Conservation (phyloP, 1,140 invertebrate genomes). For the Megalopta genalis region DNA sequence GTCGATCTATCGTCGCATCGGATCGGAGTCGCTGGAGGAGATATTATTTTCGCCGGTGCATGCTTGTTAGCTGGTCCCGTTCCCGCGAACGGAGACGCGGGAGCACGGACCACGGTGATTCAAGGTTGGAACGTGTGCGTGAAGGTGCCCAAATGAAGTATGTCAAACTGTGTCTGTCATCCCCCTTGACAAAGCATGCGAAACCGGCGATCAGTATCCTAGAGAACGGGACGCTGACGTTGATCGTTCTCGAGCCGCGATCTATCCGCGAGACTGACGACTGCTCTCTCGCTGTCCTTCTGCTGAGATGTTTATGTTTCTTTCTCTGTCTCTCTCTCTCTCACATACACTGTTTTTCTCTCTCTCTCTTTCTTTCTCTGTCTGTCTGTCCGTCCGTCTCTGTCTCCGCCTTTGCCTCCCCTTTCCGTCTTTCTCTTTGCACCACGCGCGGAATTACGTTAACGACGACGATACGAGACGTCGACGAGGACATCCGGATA, state of each 20-base stretch:
- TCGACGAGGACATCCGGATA: constrained; percentile 32
- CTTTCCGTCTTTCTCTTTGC: constrained; percentile 45
- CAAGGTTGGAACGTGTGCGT: not conserved
- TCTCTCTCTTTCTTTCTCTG: not conserved
- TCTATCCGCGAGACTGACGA: not conserved
- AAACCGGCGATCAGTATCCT: constrained; percentile 16
- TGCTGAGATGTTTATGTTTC: not conserved
- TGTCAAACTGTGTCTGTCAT: constrained; percentile 33
- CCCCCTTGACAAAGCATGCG: constrained; percentile 43
- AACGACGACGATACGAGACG: constrained; percentile 53
- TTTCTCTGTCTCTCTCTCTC: not conserved
- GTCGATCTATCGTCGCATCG: not conserved
- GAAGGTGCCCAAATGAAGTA: constrained; percentile 38
- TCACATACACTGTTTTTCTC: not conserved
- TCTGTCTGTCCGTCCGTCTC: not conserved
- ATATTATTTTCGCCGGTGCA: not conserved
- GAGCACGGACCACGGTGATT: not conserved
- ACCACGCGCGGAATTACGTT: too few relatives aligned
- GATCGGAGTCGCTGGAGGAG: not conserved
- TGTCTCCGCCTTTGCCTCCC: not conserved
- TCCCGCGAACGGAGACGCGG: not conserved
- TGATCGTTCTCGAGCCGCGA: not conserved
- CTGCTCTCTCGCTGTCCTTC: too few relatives aligned
- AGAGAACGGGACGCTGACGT: constrained; percentile 14
- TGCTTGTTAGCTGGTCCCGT: constrained; percentile 5